Base-by-base conservation (phyloP, 2,113 vertebrate species). In the Parotia lawesii region DNA sequence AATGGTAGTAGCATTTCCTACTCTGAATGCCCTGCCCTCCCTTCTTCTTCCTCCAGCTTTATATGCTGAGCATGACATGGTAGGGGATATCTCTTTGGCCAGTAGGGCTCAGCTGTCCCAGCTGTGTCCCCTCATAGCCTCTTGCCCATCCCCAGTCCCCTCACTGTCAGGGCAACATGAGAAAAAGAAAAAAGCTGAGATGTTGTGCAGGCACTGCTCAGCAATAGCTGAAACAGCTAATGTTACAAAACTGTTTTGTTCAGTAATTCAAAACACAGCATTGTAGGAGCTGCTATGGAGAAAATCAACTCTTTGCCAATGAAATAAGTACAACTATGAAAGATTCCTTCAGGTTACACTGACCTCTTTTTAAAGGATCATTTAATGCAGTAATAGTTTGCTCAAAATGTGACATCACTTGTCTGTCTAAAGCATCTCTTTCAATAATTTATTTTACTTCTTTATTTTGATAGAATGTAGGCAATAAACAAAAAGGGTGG, bases 161-260 rank as follows among this genome's bases (percentile, higher is more conserved):
- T 58, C 0, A 0, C 10, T 65, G 33, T 5, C 10, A 7, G 12
- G 45, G 15, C 25, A 85, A 15, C 7, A 15, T 0, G 1, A 70
- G 15, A 42, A 24, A 18, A 8, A 75, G 47, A 62, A 75, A 51
- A 51, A 79, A 9, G 4, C 20, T 4, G 1, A 44, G 15, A n/a
- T 4, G 2, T 18, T 66, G 15, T 40, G 22, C n/a, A 78, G 11
- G 11, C 5, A 14, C 40, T 71, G 37, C 51, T 79, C 18, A 83
- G 20, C 10, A 61, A 12, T 8, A 47, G 7, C 23, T 66, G 38
- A 86, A 66, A 56, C 18, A 79, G 9, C 21, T 40, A 15, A 28
- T 35, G 6, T 29, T 65, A n/a, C 5, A 56, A 14, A 27, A 22
- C 11, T 42, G 8, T 28, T 87, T 29, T 31, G 1, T 9, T 27